A percentile compares a stretch with the other conserved stretches of the same genome.
Conservation (phyloP, 2,797 vertebrate species). For the Anguilla megastoma region DNA sequence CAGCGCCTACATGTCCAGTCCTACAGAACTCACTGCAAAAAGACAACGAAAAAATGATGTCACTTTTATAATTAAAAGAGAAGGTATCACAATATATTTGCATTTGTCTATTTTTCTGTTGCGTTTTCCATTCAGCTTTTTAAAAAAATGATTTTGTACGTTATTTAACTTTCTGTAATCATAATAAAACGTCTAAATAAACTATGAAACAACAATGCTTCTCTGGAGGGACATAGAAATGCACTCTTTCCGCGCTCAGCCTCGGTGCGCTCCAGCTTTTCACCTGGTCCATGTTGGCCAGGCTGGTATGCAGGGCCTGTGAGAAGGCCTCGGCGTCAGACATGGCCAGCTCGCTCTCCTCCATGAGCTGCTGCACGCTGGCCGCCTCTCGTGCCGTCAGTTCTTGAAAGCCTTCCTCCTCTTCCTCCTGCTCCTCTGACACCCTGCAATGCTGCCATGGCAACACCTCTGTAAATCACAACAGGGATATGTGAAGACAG, state of each 20-base stretch:
- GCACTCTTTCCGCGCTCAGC: neutral
- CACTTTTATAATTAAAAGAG: too few species aligned
- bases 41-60: too few species aligned
- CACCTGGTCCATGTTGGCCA: slow-evolving; percentile 37
- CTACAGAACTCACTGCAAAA: neutral
- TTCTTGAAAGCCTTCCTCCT: slow-evolving; percentile 42
- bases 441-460: slow-evolving; percentile 31
- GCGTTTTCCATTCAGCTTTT: too few species aligned
- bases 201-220: too few species aligned
- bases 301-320: slow-evolving; percentile 44
- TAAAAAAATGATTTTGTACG: too few species aligned
- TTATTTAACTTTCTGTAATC: too few species aligned
- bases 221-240: neutral
- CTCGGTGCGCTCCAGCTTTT: neutral
- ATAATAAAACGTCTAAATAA: too few species aligned
- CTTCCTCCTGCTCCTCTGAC: neutral
- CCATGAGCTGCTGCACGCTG: slow-evolving; percentile 48
- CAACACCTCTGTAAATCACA: slow-evolving; percentile 33
- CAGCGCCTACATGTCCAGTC: neutral
- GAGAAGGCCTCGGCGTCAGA: slow-evolving; percentile 48
- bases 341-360: slow-evolving; percentile 49
- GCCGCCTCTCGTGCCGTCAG: slow-evolving; percentile 46
- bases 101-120: too few species aligned
- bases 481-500: neutral
- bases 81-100: too few species aligned